Base-by-base conservation (phyloP, 2,797 vertebrate genomes). In the Hylomyscus alleni region DNA sequence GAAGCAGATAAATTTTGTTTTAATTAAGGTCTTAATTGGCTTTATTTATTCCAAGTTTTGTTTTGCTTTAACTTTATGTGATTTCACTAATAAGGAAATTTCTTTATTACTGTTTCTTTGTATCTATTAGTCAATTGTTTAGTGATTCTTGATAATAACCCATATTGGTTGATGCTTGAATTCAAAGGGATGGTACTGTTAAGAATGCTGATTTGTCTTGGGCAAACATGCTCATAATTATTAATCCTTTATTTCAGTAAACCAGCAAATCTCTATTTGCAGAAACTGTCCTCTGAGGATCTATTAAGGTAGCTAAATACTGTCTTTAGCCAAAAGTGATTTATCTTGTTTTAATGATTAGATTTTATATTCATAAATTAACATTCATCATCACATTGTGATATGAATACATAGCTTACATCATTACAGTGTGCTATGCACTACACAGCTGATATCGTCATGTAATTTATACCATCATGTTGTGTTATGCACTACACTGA, bases 21-120 rank as follows among this genome's bases (percentile, higher is more conserved):
- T 93, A 92, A 92, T 94, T 82, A 93, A 93, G 82, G 62, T 20
- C 0, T 52, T 97, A 86, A 89, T 67, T 58, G 67, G 17, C 87
- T 54, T n/a, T n/a, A 91, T 95, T 58, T 91, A 58, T 97, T 94
- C 9, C 62, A 96, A 5, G 3, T 0, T 7, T 95, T 94, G 7
- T 56, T 97, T 80, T 96, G 96, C 83, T 10, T 97, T 83, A 92
- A 37, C 95, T 93, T 97, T 95, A 73, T 62, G 95, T 0, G 83
- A 20, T 95, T 97, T 96, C 60, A 92, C 22, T 76, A 65, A 96
- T 24, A 89, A 91, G 37, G 93, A 80, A 29, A 6, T 67, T 95
- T 95, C 73, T 77, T 93, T 54, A 9, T 87, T 40, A 85, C 58
- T 26, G 58, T 60, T 60, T 26, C 58, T 29, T 75, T 87, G 1